These are phyloP conservation scores for Callorhinus ursinus DNA, from an alignment of 2,113 vertebrate genomes.

Conservation along the genomic window DNA sequence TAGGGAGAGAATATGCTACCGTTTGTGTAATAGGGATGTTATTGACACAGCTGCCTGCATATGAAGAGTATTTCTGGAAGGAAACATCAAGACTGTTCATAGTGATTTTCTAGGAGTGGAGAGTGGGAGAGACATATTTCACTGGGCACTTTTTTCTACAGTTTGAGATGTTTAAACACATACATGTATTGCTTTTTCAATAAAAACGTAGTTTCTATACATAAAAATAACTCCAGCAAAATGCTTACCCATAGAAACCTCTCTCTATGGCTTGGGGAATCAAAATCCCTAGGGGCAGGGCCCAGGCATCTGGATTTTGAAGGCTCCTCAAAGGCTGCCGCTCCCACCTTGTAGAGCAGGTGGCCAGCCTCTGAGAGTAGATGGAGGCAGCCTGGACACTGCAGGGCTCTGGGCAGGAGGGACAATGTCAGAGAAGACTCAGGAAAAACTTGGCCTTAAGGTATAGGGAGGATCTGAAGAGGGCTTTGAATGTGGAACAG, in stretches of 20 bases:
- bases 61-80: not conserved
- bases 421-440: not conserved
- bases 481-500: not conserved
- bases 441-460: not conserved
- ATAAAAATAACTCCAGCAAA: constrained; percentile 40
- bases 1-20: not conserved
- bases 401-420: not conserved
- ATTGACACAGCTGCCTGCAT: not conserved
- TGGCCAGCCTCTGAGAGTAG: not conserved
- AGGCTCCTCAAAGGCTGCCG: not conserved
- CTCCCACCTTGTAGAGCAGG: not conserved
- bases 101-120: not conserved
- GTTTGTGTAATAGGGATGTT: not conserved
- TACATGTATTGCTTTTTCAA: not conserved
- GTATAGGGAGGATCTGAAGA: not conserved
- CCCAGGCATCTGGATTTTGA: not conserved
- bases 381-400: not conserved
- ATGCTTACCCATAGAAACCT: not conserved
- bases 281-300: not conserved
- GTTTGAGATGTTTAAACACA: not conserved
- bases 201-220: constrained; percentile 23
- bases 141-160: not conserved
- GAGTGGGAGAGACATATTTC: not conserved
- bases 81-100: not conserved
- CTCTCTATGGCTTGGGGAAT: not conserved